A percentile compares a stretch with the other conserved stretches of the same genome.
Conservation (phyloP, 1,140 invertebrate genomes). For the Cherax destructor region DNA sequence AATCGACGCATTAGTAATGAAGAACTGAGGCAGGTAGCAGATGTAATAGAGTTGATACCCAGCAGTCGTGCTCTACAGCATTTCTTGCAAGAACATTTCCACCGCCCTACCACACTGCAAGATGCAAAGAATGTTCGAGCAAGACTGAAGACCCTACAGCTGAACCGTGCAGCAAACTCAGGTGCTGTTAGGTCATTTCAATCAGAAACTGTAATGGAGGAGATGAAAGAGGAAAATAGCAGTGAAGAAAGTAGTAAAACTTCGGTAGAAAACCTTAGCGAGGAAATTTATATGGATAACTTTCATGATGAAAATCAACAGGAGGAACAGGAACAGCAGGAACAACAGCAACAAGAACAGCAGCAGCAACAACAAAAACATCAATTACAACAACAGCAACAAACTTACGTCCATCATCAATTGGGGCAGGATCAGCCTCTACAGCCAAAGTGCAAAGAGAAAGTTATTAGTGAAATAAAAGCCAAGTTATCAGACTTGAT, state of each 20-base stretch:
- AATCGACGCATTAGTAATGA: slow-evolving; percentile 50
- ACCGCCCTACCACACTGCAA: slow-evolving; percentile 41
- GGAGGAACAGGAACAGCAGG: neutral
- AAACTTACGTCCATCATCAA: neutral
- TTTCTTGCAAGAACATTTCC: slow-evolving; percentile 41
- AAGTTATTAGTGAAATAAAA: slow-evolving; percentile 24
- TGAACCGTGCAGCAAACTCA: neutral
- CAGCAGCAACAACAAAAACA: neutral
- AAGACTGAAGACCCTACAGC: slow-evolving; percentile 34
- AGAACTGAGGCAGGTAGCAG: slow-evolving; percentile 53
- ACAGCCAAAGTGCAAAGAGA: slow-evolving; percentile 1
- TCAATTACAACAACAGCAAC: too few relatives aligned
- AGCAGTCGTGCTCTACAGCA: slow-evolving; percentile 46
- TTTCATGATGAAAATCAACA: neutral
- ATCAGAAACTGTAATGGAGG: neutral
- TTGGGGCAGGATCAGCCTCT: neutral
- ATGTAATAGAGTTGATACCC: slow-evolving; percentile 43
- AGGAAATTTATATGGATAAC: neutral
- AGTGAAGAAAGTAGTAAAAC: neutral
- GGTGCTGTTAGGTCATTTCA: neutral
- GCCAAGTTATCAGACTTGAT: slow-evolving; percentile 6
- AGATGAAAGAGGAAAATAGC: slow-evolving; percentile 14
- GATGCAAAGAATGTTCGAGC: slow-evolving; percentile 59
- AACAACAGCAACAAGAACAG: neutral
- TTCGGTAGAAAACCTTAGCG: neutral